Evolutionary conservation across 1,140 invertebrate genomes (phyloP).

Genomic region (Philotrypesis tridentata): DNA sequence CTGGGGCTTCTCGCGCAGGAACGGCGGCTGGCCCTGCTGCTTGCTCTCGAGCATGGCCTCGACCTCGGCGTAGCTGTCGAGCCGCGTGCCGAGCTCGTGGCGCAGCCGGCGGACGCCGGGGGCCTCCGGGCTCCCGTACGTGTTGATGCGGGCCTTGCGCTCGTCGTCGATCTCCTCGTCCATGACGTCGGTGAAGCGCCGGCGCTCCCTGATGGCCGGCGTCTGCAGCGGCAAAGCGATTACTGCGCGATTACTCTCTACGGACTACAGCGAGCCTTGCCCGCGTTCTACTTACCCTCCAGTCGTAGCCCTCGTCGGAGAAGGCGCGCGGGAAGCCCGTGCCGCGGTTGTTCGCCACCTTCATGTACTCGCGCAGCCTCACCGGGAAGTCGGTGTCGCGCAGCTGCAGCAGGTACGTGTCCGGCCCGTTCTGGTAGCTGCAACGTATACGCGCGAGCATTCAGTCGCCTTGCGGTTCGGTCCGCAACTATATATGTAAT

Average conservation of each 20-base stretch:
- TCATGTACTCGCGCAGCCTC: conserved; percentile 92
- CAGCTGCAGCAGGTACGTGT: conserved; percentile 94
- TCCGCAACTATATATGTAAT: too few relatives aligned
- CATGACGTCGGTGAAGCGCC: conserved; percentile 95
- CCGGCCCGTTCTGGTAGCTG: conserved; percentile 95
- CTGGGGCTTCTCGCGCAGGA: conserved; percentile 89
- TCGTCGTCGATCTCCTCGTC: conserved; percentile 97
- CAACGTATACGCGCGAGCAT: too few relatives aligned
- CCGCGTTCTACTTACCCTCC: conserved; percentile 78
- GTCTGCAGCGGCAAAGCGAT: conserved; percentile 75
- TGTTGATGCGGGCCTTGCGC: conserved; percentile 84
- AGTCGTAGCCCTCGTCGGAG: conserved; percentile 83
- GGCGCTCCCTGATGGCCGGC: conserved; percentile 89
- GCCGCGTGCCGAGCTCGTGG: conserved; percentile 85
- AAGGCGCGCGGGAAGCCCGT: conserved; percentile 79
- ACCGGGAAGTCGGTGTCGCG: conserved; percentile 94
- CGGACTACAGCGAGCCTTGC: too few relatives aligned
- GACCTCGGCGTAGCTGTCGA: conserved; percentile 88
- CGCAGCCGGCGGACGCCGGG: conserved; percentile 79
- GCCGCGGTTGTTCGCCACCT: conserved; percentile 85
- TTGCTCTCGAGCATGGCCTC: conserved; percentile 88
- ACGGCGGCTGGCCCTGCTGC: conserved; percentile 86
- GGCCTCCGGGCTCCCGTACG: conserved; percentile 80
- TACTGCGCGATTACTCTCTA: neutral
- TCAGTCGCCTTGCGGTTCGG: too few relatives aligned